Evolutionary conservation across 2,888 invertebrate species (phyloP), one percentile per base, ranked within the genome.

Genomic region (Synanthedon formicaeformis): DNA sequence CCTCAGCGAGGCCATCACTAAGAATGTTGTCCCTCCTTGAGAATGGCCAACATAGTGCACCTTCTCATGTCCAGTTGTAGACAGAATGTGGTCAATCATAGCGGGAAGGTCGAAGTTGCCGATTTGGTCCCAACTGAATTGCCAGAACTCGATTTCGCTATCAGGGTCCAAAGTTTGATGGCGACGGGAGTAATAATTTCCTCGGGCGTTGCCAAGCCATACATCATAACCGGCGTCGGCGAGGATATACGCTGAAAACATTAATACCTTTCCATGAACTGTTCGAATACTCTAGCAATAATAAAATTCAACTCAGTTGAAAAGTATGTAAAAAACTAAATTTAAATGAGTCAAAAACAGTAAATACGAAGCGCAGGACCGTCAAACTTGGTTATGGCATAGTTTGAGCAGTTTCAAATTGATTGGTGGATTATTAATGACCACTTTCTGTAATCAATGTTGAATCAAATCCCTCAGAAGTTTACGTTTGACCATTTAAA

Each of bases 201-300:
- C 95, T 1, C 95, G 89, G 13, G 90, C 89, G 71, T 95, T 96
- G 0, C 92, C 92, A 65, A 96, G 73, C 95, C 95, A 96, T 0
- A 93, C 92, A 60, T 93, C 93, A 62, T 90, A 93, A 13, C 92
- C 91, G 49, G 84, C 78, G 56, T 93, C 91, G 3, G 91, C 89
- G 6, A 93, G 71, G 5, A 84, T 54, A 60, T 81, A 82, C 1
- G 61, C 80, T 81, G 59, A 3, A 49, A 10, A 49, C 2, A 18
- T 8, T 12, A 13, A 14, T 10, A n/a, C 45, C 6, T 34, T 34
- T 34, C 8, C 2, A 34, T 34, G 34, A 2, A 34, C 34, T 34
- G 8, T 34, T 34, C 34, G 10, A 34, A 10, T 34, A 34, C 34
- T 34, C 8, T 34, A 34, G 8, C 27, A 34, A 10, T 34, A 34